Percentiles rank a stretch among this genome's conserved stretches.
Evolutionary conservation across 2,113 vertebrate species (phyloP).

Genomic region (Megaceryle torquata): DNA sequence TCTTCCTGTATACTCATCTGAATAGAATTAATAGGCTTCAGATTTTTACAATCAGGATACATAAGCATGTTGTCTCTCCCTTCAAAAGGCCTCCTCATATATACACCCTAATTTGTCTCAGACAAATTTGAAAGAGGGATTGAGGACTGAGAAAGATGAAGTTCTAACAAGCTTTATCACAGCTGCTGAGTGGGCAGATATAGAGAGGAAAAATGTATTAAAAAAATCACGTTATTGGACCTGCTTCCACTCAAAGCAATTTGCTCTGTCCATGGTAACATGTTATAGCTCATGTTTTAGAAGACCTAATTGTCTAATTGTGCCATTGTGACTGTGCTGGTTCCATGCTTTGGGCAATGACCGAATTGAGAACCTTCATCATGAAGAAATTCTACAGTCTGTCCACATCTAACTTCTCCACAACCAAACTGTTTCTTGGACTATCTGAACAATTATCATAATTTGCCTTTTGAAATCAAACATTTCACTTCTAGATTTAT

Average conservation of each 20-base stretch:
- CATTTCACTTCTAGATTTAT: neutral
- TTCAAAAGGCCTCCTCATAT: neutral
- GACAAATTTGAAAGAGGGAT: neutral
- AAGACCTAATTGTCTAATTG: neutral
- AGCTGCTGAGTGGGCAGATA: neutral
- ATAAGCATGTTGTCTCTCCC: neutral
- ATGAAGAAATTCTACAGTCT: neutral
- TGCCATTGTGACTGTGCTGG: neutral
- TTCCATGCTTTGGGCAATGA: neutral
- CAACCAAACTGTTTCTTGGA: neutral
- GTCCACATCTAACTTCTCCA: neutral
- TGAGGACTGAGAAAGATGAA: neutral
- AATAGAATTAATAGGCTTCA: neutral
- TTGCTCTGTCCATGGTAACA: neutral
- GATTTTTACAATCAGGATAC: neutral
- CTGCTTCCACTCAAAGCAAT: neutral
- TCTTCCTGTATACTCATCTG: neutral
- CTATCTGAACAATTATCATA: neutral
- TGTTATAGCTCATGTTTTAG: neutral
- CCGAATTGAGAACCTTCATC: neutral
- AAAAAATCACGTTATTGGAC: neutral
- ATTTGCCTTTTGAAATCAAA: neutral
- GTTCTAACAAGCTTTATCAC: neutral
- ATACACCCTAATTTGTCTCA: neutral
- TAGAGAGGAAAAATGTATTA: neutral